Percentiles rank a stretch among this genome's conserved stretches.
Evolutionary conservation across 2,113 vertebrate species (phyloP).

Genomic region (Leptocoma aspasia): DNA sequence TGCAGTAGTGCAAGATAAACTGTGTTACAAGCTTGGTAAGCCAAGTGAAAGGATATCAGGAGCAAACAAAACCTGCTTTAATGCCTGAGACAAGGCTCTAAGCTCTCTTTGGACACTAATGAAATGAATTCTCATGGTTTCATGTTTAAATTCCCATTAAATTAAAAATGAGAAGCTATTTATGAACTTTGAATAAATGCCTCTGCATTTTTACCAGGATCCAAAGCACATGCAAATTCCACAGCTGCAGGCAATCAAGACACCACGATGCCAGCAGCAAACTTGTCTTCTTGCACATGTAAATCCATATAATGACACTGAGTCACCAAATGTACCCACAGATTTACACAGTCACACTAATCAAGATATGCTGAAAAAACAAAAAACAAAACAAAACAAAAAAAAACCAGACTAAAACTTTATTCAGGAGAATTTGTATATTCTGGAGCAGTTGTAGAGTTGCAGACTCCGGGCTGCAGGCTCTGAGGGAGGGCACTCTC

Average conservation of each 20-base stretch:
- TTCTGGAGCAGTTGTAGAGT: not conserved
- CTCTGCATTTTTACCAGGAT: not conserved
- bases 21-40: not conserved
- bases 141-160: not conserved
- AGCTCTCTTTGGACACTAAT: not conserved
- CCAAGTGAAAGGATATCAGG: not conserved
- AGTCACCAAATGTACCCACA: not conserved
- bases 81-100: not conserved
- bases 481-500: not conserved
- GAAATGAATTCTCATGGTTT: not conserved
- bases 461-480: not conserved
- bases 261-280: not conserved
- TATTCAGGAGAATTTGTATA: not conserved
- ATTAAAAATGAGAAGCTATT: not conserved
- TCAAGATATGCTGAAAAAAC: not conserved
- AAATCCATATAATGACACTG: not conserved
- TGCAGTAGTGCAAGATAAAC: not conserved
- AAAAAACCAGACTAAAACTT: not conserved
- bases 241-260: not conserved
- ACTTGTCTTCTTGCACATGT: not conserved
- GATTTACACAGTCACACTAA: not conserved
- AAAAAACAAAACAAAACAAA: no score
- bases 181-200: not conserved
- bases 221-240: not conserved
- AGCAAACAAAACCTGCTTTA: not conserved